Base-by-base conservation (phyloP, 1,140 invertebrate genomes). In the Drosophila malerkotliana region DNA sequence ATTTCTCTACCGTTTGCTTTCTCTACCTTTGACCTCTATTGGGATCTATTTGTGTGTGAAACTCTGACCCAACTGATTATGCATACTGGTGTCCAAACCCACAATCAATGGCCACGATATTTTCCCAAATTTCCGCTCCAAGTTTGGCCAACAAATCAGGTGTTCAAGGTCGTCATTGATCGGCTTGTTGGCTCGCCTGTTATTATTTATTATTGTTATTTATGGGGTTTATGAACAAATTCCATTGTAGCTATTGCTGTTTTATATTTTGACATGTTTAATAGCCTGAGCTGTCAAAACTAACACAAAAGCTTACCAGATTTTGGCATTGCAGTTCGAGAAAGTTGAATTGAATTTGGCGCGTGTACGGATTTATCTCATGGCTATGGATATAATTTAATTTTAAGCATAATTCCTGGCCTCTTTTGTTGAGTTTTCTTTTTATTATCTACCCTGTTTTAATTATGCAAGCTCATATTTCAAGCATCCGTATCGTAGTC, bases 221-320 rank as follows among this genome's bases (percentile, higher is more conserved):
- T 69, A 69, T 69, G 67, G 32, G 66, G 57, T 69, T 69, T 69
- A 57, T 69, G 67, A 49, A 69, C 51, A 69, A 69, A 69, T 56
- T 48, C 30, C 51, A 69, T 74, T 74, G 45, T 73, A 26, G 44
- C 14, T 24, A 44, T 45, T 55, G 37, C 10, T 30, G 30, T n/a
- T 63, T 44, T 24, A 52, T 45, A 52, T 56, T 57, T 74, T 73
- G 59, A 74, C 71, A 74, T 74, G 59, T 28, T 44, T 71, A 72
- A 72, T 55, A 52, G 60, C 72, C 64, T 57, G 32, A 64, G 59
- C 72, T 74, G 72, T 74, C 72, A 74, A 74, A 74, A 74, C 72
- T 74, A 73, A 74, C 69, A 73, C 59, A 74, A 56, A 72, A 73
- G 51, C 71, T 73, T 73, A 28, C 39, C 10, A 18, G 37, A 26